Conservation (phyloP, 30 jellyfish, hydroid and myxozoan species). For the Aurelia sp. region DNA sequence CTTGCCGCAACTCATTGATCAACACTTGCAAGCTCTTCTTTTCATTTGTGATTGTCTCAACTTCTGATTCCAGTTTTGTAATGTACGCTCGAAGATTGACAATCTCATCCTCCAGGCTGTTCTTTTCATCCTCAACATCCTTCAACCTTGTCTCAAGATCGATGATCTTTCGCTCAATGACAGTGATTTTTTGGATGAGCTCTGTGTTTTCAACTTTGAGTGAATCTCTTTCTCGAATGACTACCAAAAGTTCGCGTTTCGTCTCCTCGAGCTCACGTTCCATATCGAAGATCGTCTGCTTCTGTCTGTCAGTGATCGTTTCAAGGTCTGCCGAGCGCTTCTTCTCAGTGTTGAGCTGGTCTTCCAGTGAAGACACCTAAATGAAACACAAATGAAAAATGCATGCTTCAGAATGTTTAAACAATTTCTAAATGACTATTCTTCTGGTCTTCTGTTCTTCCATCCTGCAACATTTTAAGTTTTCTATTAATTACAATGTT, state of each 20-base stretch:
- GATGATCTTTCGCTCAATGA: slow-evolving; percentile 59
- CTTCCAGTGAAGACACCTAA: slow-evolving; percentile 66
- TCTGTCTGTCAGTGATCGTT: slow-evolving; percentile 74
- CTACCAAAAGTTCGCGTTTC: slow-evolving; percentile 66
- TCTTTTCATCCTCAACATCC: slow-evolving; percentile 87
- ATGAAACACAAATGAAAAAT: neutral
- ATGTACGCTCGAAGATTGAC: slow-evolving; percentile 67
- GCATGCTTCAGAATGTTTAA: neutral
- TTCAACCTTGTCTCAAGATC: slow-evolving; percentile 74
- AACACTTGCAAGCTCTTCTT: slow-evolving; percentile 59
- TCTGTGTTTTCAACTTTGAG: slow-evolving; percentile 84
- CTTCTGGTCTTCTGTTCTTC: too few species aligned
- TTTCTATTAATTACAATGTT: too few species aligned
- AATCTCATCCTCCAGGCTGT: slow-evolving; percentile 83
- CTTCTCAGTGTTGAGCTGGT: slow-evolving; percentile 73
- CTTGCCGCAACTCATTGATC: slow-evolving; percentile 81
- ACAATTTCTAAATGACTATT: too few species aligned
- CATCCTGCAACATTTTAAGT: too few species aligned
- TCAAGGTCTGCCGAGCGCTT: slow-evolving; percentile 77
- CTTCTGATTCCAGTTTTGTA: slow-evolving; percentile 79
- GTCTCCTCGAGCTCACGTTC: slow-evolving; percentile 84
- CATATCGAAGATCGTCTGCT: slow-evolving; percentile 80
- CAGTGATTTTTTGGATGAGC: slow-evolving; percentile 59
- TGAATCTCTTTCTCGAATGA: slow-evolving; percentile 79
- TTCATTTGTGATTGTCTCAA: slow-evolving; percentile 69